A percentile compares a stretch with the other conserved stretches of the same genome.
Conservation (phyloP, 2,797 vertebrate genomes). For the Avahi laniger region DNA sequence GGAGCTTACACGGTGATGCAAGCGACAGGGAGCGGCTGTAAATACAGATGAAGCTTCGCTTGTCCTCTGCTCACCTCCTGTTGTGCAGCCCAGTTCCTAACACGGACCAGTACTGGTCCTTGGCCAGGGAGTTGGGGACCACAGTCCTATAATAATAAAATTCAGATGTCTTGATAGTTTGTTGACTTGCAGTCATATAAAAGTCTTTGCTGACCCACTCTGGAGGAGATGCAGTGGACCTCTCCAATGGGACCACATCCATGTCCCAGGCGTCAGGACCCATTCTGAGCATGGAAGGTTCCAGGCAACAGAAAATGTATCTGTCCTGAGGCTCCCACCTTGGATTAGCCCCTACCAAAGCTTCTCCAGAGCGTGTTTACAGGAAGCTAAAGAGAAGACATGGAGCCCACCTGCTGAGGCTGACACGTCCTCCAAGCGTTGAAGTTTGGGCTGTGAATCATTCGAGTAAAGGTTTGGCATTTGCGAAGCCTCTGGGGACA, state of each 20-base stretch:
- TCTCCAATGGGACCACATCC: background rate
- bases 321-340: background rate
- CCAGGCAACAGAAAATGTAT: background rate
- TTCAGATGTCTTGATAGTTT: background rate
- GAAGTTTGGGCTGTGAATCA: background rate
- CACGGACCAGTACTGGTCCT: too few relatives aligned
- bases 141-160: background rate
- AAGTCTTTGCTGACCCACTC: fast-evolving
- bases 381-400: background rate
- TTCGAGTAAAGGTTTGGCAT: background rate
- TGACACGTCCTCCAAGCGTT: background rate
- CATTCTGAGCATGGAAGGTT: background rate
- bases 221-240: background rate
- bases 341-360: background rate
- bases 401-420: background rate
- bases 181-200: background rate
- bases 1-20: too few relatives aligned
- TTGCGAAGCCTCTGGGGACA: background rate
- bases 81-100: too few relatives aligned
- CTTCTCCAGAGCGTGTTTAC: background rate
- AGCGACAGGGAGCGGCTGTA: too few relatives aligned
- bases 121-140: too few relatives aligned
- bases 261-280: background rate
- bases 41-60: too few relatives aligned
- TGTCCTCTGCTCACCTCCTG: too few relatives aligned